Percentiles rank a stretch among this genome's conserved stretches.
Evolutionary conservation across 23 tunicate species (phyloP).

Genomic region (Clavelina lepadiformis): DNA sequence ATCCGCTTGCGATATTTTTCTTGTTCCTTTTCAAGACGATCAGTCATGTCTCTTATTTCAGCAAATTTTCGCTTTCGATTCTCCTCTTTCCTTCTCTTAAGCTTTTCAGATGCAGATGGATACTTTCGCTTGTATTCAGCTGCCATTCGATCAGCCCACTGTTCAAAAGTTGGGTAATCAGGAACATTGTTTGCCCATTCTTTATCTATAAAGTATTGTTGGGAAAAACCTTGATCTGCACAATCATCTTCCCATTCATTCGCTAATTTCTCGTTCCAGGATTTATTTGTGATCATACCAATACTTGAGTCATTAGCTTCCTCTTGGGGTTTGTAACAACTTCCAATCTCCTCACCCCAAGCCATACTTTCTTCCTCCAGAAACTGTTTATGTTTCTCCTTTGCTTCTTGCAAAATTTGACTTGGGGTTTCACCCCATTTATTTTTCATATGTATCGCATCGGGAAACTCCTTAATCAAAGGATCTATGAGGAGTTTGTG

Average conservation of each 20-base stretch:
- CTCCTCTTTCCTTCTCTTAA: constrained; percentile 26
- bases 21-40: constrained; percentile 55
- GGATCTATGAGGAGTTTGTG: constrained; percentile 80
- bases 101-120: constrained; percentile 4
- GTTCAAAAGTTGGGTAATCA: constrained; percentile 69
- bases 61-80: constrained; percentile 33
- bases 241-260: constrained; percentile 50
- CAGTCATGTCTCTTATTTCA: constrained; percentile 40
- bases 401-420: constrained; percentile 34
- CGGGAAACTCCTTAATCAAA: constrained; percentile 44
- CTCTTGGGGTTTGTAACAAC: constrained; percentile 3
- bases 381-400: constrained; percentile 11
- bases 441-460: constrained; percentile 28
- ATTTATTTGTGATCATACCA: background rate
- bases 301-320: background rate
- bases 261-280: constrained; percentile 54
- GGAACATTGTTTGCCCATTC: constrained; percentile 34
- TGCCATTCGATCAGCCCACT: constrained; percentile 94
- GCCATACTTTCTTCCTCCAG: constrained; percentile 7
- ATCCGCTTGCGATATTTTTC: constrained; percentile 56
- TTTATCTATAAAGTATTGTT: background rate
- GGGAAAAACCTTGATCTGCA: constrained; percentile 32
- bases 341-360: constrained; percentile 25
- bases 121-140: constrained; percentile 69
- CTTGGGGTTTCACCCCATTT: constrained; percentile 73